Conservation (phyloP, 2,888 invertebrate species). For the Thelaira solivaga region DNA sequence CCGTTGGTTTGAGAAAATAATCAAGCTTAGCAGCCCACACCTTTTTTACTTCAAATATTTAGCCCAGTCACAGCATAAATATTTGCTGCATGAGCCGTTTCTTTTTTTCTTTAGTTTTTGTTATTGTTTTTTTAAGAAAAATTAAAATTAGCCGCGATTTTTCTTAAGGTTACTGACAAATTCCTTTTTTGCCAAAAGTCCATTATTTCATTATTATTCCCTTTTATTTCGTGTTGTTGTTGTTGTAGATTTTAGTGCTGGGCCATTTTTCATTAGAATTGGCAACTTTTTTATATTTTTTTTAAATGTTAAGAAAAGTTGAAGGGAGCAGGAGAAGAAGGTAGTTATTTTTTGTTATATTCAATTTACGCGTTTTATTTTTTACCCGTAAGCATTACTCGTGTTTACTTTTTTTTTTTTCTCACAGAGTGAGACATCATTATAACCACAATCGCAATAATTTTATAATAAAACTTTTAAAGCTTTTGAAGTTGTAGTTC, state of each 20-base stretch:
- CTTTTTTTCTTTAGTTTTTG: constrained; percentile 3
- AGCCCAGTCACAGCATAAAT: constrained; percentile 29
- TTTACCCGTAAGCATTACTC: constrained; percentile 53
- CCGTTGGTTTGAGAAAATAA: constrained; percentile 47
- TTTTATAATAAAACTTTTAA: no score
- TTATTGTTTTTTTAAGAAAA: constrained; percentile 66
- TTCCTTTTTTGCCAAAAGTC: constrained; percentile 57
- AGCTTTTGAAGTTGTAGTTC: no score
- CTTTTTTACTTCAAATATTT: constrained; percentile 10
- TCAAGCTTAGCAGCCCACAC: constrained; percentile 43
- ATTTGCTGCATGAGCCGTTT: constrained; percentile 52
- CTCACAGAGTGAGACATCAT: background rate
- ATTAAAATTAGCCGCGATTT: constrained; percentile 77
- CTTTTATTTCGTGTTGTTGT: background rate
- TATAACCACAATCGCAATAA: background rate
- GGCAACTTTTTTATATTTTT: constrained; percentile 48
- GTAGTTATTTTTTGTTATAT: constrained; percentile 41
- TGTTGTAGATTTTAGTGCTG: constrained; percentile 12
- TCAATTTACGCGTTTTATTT: constrained; percentile 60
- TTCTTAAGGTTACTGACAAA: constrained; percentile 64
- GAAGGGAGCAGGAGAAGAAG: no score
- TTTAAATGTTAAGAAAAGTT: background rate
- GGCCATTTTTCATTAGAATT: constrained; percentile 59
- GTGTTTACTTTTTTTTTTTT: constrained; percentile 40
- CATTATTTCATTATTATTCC: constrained; percentile 74